Evolutionary conservation across 2,888 invertebrate species (phyloP).

Genomic region (Drosophila mimetica): DNA sequence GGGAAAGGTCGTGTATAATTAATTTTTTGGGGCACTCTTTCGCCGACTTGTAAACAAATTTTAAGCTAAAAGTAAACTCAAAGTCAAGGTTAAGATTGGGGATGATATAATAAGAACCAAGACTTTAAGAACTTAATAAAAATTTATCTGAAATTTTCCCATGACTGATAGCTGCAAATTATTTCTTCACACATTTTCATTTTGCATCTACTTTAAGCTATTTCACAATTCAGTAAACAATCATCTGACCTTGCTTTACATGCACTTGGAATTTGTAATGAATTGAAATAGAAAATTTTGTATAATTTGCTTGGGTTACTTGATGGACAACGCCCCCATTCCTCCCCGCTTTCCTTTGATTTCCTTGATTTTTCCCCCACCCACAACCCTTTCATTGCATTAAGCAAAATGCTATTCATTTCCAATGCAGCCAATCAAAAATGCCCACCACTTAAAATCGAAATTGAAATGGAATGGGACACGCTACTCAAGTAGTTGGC

Average conservation of each 20-base stretch:
- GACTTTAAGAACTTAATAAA: not conserved
- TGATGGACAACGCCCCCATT: not conserved
- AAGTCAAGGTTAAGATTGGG: conserved; percentile 11
- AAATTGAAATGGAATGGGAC: conserved; percentile 17
- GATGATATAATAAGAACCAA: not conserved
- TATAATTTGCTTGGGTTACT: conserved; percentile 19
- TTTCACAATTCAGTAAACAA: conserved; percentile 37
- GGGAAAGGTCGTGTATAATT: conserved; percentile 45
- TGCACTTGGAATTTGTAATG: conserved; percentile 31
- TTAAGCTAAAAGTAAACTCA: not conserved
- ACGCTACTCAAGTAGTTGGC: not conserved
- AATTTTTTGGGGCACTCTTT: conserved; percentile 14
- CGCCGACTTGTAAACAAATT: conserved; percentile 11
- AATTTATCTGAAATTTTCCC: not conserved
- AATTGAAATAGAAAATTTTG: conserved; percentile 33
- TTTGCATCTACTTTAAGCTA: not conserved
- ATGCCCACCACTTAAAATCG: conserved; percentile 14
- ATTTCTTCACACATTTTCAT: not conserved
- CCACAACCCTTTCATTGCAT: conserved; percentile 1
- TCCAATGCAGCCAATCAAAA: conserved; percentile 24
- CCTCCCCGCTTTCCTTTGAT: not conserved
- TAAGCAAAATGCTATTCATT: conserved; percentile 23
- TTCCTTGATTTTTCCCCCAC: not conserved
- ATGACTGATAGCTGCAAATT: not conserved
- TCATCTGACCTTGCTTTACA: conserved; percentile 16